Evolutionary conservation across 1,140 invertebrate species (phyloP), one percentile per base, ranked within the genome.

Genomic region (Bombus difficillimus): DNA sequence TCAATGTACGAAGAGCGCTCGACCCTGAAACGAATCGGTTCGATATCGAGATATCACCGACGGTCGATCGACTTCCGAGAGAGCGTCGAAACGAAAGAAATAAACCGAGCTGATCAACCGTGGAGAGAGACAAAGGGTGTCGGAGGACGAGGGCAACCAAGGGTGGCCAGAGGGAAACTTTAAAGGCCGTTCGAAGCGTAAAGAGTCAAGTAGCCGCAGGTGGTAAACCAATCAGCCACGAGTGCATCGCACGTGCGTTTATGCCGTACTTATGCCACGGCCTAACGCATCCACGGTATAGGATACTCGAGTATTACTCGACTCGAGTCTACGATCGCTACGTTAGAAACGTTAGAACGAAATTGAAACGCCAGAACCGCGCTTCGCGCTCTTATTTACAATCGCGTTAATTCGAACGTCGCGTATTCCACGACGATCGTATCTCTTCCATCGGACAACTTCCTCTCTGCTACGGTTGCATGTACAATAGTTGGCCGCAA

Each of bases 181-280:
- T 57, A 81, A 85, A 85, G 71, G 59, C 18, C 71, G 25, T 85
- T 59, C 47, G 37, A 75, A 34, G 71, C 72, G 79, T 59, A 68
- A 85, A 82, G 79, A 86, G 79, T 47, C n/a, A 53, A 76, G 80
- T 76, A 86, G 85, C 85, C 64, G 85, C 85, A 83, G 85, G 85
- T 86, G 85, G 85, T 86, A 86, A 86, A 86, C 85, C 85, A 83
- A 86, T 86, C 85, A 86, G 80, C 80, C 80, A 25, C 85, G 47
- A 77, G 79, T 53, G 73, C 41, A 86, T 68, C 53, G 73, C 57
- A 39, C 80, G 74, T 82, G 81, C 85, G 83, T 79, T 83, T 86
- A 82, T 82, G 80, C 66, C 57, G 64, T 53, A 81, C 71, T 85
- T 85, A 81, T 37, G 71, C 84, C 28, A 37, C 25, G 22, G 53